phyloP scores from a whole-genome alignment of 1,140 invertebrate genomes.

The Drosophila pachea region DNA sequence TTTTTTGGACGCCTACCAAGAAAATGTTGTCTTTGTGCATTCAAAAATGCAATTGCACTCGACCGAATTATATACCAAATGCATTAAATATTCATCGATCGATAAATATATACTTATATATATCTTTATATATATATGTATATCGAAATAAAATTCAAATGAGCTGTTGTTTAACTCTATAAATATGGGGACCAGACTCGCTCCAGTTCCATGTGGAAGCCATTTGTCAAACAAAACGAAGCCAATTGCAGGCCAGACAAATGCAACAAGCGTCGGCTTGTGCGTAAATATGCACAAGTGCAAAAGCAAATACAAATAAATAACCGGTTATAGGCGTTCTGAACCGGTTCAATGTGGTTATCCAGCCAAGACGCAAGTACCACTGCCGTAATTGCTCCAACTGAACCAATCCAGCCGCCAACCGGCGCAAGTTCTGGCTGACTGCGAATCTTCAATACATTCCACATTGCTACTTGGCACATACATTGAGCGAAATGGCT shows the following conservation, averaged over 20 bases:
- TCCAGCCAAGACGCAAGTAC: slow-evolving; percentile 12
- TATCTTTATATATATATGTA: not conserved
- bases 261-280: not conserved
- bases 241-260: slow-evolving; percentile 45
- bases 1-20: slow-evolving; percentile 61
- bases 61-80: slow-evolving; percentile 2
- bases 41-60: slow-evolving; percentile 21
- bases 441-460: slow-evolving; percentile 18
- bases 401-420: slow-evolving; percentile 35
- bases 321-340: slow-evolving; percentile 39
- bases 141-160: not conserved
- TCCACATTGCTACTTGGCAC: slow-evolving; percentile 12
- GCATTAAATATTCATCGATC: slow-evolving; percentile 7
- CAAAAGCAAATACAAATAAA: not conserved
- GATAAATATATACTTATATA: slow-evolving; percentile 1
- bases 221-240: slow-evolving; percentile 52
- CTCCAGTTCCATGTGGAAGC: slow-evolving; percentile 31
- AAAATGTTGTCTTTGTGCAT: slow-evolving; percentile 43
- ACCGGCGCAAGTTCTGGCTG: slow-evolving; percentile 30
- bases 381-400: slow-evolving; percentile 47
- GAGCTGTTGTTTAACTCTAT: slow-evolving; percentile 2
- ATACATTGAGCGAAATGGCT: not conserved
- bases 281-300: too few relatives aligned
- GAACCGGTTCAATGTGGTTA: slow-evolving; percentile 53
- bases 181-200: slow-evolving; percentile 15